Conservation (phyloP, 1,140 invertebrate species). For the Zaprionus kolodkinae region DNA sequence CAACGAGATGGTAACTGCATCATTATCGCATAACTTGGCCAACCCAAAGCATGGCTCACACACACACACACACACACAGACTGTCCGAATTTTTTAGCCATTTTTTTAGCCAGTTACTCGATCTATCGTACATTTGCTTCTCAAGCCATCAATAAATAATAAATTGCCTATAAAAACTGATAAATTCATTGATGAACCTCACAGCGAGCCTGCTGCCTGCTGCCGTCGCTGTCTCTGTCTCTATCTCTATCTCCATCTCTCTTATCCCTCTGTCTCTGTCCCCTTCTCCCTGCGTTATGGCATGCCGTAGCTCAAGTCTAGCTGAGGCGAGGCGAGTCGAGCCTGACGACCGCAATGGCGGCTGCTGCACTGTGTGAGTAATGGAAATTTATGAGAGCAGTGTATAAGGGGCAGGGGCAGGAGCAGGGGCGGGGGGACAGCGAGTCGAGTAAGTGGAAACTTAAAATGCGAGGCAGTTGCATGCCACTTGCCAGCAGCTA, state of each 20-base stretch:
- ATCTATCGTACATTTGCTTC: slow-evolving; percentile 1
- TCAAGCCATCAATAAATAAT: slow-evolving; percentile 75
- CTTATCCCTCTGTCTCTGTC: background rate
- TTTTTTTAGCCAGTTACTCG: slow-evolving; percentile 26
- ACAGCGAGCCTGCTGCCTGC: slow-evolving; percentile 13
- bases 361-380: slow-evolving; percentile 57
- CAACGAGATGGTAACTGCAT: slow-evolving; percentile 31
- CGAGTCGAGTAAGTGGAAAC: slow-evolving; percentile 12
- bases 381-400: slow-evolving; percentile 76
- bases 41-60: background rate
- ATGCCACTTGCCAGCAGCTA: slow-evolving; percentile 53
- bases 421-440: background rate
- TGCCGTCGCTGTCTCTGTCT: background rate
- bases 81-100: slow-evolving; percentile 18
- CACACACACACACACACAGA: slow-evolving; percentile 7
- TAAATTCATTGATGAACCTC: slow-evolving; percentile 80
- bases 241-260: background rate
- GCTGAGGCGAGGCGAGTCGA: background rate
- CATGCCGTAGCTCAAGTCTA: background rate
- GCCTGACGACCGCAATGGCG: background rate
- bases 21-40: slow-evolving; percentile 50
- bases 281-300: background rate
- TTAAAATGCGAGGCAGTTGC: slow-evolving; percentile 41
- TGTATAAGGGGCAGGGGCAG: slow-evolving; percentile 38
- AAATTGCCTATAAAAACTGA: slow-evolving; percentile 82